Base-by-base conservation (phyloP, 2,113 vertebrate species). In the Eretmochelys imbricata region DNA sequence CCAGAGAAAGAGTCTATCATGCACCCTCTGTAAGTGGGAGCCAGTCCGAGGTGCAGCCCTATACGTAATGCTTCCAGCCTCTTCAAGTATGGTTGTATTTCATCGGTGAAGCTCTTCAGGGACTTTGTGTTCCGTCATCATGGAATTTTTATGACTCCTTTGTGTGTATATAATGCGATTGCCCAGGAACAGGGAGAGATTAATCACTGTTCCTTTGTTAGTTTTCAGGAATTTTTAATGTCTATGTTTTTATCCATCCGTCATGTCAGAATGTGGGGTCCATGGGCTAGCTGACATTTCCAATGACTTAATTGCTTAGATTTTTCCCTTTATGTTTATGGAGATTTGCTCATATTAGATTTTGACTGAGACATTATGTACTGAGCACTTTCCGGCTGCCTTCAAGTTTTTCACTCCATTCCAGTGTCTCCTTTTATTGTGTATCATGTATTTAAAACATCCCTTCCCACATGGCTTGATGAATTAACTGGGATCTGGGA, bases 111-210 rank as follows among this genome's bases (percentile, higher is more conserved):
- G 90, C 88, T 93, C 96, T 81, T 80, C n/a, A 46, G 95, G 86
- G 96, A 84, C 96, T 97, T 95, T 51, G 31, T 48, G 91, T 97
- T 96, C 96, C 85, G 46, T 97, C 97, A 90, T 86, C 75, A 86
- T 93, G 96, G 96, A 97, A 98, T 98, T 98, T 98, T 98, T 97
- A 98, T 97, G 92, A 93, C 97, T 97, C 92, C 91, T 97, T 94
- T 82, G 93, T 97, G 97, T 97, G 96, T 97, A 96, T 80, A 96
- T 96, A 97, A 95, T 55, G 82, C 0, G 22, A 96, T 97, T 94
- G 88, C 95, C 95, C 94, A 93, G 93, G 84, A 96, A 97, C 88
- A 79, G 86, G 31, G 88, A 93, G 95, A 72, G 91, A 97, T 98
- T 96, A 94, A 98, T 97, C 97, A 96, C 42, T 0, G 62, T 31